Evolutionary conservation across 92 coral and sea anemone species (phyloP).

Genomic region (Diadumene lineata): DNA sequence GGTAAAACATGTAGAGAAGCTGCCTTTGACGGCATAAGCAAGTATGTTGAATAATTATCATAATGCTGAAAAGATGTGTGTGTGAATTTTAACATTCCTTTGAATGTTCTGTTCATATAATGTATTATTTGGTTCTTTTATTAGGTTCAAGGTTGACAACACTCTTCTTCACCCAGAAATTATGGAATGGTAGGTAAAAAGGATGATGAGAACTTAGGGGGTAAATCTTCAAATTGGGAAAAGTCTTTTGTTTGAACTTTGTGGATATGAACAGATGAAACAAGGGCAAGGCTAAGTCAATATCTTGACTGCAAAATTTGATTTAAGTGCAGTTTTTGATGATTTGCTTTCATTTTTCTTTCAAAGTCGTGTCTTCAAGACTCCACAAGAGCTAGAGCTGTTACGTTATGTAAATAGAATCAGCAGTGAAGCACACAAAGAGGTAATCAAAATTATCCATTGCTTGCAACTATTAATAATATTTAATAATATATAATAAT

Average conservation of each 20-base stretch:
- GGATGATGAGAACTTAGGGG: too few relatives aligned
- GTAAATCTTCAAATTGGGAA: too few relatives aligned
- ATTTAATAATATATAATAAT: too few relatives aligned
- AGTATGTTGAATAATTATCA: slow-evolving; percentile 52
- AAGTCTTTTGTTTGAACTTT: too few relatives aligned
- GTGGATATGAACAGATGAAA: too few relatives aligned
- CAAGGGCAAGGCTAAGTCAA: too few relatives aligned
- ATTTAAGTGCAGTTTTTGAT: too few relatives aligned
- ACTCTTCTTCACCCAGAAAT: slow-evolving; percentile 80
- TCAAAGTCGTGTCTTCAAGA: slow-evolving; percentile 91
- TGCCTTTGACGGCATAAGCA: slow-evolving; percentile 99
- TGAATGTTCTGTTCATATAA: not conserved
- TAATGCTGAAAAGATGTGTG: too few relatives aligned
- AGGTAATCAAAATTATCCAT: too few relatives aligned
- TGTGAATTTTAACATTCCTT: too few relatives aligned
- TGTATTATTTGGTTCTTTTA: not conserved
- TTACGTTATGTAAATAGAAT: slow-evolving; percentile 84
- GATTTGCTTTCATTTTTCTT: not conserved
- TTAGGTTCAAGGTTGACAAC: slow-evolving; percentile 82
- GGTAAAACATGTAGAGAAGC: slow-evolving; percentile 90
- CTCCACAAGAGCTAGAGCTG: slow-evolving; percentile 91
- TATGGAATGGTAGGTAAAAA: slow-evolving; percentile 77
- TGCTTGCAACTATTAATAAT: too few relatives aligned
- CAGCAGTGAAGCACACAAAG: slow-evolving; percentile 96
- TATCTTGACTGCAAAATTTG: too few relatives aligned